Base-by-base conservation (phyloP, 1,140 invertebrate species). In the Nymphalis io region DNA sequence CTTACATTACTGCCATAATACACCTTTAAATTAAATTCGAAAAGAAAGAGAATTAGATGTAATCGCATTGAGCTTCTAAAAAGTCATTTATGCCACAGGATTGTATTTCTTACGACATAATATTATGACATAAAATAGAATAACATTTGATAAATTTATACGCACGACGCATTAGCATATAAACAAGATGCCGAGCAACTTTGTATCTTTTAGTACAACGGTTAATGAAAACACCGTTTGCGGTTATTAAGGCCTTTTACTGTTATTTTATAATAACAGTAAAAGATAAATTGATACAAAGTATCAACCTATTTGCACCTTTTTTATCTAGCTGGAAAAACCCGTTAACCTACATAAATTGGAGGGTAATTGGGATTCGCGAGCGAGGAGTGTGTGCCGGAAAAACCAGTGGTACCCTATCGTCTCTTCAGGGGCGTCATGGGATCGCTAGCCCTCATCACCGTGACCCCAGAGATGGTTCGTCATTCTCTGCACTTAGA, bases 81-180 rank as follows among this genome's bases (percentile, higher is more conserved):
- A 18, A 16, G n/a, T 18, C 44, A 16, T 48, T 15, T 62, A 3
- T n/a, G 53, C 23, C 38, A 62, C 0, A 18, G 33, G 15, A 69
- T 61, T 55, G 62, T 53, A 40, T 18, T 38, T 38, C 63, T 64
- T 69, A 68, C n/a, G 27, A 1, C 13, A 27, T 18, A 3, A 48
- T 12, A 16, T 58, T 68, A 74, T 48, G 68, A 59, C 65, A 23
- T 44, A 67, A 73, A 69, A 55, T 60, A 11, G 70, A 27, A 27
- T 67, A 39, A 40, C n/a, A 18, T 55, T 15, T 42, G 16, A 61
- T 55, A 23, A 40, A 61, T 27, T 68, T 72, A 63, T 74, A 74
- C 61, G 78, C 60, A 68, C 73, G 78, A 77, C 55, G 68, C 72
- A 82, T 83, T 83, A 80, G 78, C 81, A 83, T 83, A 83, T 83